phyloP scores from a whole-genome alignment of 2,113 vertebrate genomes.

The Stegostoma tigrinum region DNA sequence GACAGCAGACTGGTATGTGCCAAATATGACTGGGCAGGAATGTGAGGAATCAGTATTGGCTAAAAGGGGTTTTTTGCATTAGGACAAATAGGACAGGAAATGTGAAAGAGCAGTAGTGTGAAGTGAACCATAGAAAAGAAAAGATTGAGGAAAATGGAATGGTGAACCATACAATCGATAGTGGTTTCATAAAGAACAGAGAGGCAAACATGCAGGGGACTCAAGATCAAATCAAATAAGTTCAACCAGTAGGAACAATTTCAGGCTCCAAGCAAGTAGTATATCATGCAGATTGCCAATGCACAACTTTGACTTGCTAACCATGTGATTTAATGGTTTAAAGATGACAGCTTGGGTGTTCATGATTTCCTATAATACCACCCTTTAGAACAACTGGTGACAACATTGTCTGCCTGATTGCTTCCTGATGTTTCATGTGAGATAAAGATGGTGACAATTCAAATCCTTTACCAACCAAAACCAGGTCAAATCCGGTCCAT shows the following conservation, averaged over 20 bases:
- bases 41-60: neutral
- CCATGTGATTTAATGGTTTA: neutral
- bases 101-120: neutral
- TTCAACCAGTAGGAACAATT: neutral
- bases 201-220: neutral
- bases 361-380: neutral
- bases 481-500: no score
- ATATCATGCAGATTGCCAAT: neutral
- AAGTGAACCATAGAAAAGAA: neutral
- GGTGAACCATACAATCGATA: neutral
- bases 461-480: no score
- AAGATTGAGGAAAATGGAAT: neutral
- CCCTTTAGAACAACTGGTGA: neutral
- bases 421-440: neutral
- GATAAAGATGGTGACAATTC: neutral
- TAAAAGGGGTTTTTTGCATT: neutral
- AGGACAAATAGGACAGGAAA: neutral
- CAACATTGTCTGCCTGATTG: neutral
- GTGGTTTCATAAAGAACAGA: neutral
- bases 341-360: neutral
- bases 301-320: neutral
- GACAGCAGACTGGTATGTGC: neutral
- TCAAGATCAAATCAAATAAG: neutral
- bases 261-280: neutral
- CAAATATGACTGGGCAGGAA: neutral